Evolutionary conservation across 2,113 vertebrate species (phyloP), one percentile per base, ranked within the genome.

Genomic region (Myanophis thanlyinensis): DNA sequence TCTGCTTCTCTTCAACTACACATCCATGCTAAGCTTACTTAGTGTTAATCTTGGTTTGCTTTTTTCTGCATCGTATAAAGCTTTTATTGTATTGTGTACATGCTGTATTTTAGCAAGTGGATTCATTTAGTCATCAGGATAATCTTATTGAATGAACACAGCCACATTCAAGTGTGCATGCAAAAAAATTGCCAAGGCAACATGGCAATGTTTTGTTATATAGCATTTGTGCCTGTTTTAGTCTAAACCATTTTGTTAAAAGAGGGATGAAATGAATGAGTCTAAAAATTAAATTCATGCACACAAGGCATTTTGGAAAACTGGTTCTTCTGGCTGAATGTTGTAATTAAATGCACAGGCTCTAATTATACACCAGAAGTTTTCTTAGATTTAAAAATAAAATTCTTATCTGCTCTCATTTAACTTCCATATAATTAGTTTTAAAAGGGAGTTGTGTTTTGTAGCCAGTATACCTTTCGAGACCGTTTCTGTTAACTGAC

Each of bases 291-390:
- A 92, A 85, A 0, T 0, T 15, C 1, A 90, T 87, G 44, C 46
- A 86, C 18, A 92, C 25, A 30, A 15, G 23, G 15, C 89, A 90
- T 59, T 87, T 80, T 91, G 52, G 22, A 46, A n/a, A 92, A 89
- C 23, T 11, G n/a, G 40, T 59, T 47, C 84, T 67, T 25, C 85
- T n/a, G 11, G 48, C 52, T 89, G 87, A 93, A 88, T 1, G 25
- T 80, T 85, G 18, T 85, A 88, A 93, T 91, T 94, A 93, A 90
- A 92, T 87, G 84, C 18, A 52, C 20, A 94, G 86, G 5, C 3
- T 90, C 92, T 89, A 15, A 94, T 67, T 95, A 95, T 85, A 88
- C 67, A 48, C 85, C 80, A 93, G 54, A 95, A 92, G 80, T 93
- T 85, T 6, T 84, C 7, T 90, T 88, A 92, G 5, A 87, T 89